Evolutionary conservation across 1,140 invertebrate genomes (phyloP), one percentile per base, ranked within the genome.

Genomic region (Ruditapes philippinarum): DNA sequence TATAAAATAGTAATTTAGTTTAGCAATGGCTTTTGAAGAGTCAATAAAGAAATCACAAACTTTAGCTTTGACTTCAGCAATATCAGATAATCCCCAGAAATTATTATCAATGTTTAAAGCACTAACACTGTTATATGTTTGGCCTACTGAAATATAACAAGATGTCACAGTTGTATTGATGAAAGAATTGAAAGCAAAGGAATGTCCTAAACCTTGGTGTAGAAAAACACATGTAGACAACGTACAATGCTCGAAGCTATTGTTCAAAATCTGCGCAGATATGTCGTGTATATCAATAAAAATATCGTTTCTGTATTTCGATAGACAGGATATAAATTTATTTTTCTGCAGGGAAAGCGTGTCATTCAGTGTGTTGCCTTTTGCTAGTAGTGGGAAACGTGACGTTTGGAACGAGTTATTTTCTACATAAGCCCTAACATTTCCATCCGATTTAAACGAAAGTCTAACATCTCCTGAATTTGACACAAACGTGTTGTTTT

Each of bases 41-140:
- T 79, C 49, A 9, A 57, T 9, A 54, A 79, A 79, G 51, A 79
- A 79, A 54, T 79, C 76, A 79, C 76, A 79, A 17, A 79, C 49
- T 79, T 79, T 79, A 0, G 76, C 42, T 79, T 79, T 79, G 33
- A 79, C 49, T 1, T 2, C n/a, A 14, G 22, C 1, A 25, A 54
- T 79, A 33, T 79, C 76, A 31, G 42, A 14, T 36, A 49, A 33
- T 36, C 51, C 76, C 76, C 76, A 79, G 49, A 31, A 79, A 57
- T 79, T 79, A 12, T 51, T 11, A 17, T 49, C 25, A 12, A 54
- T 31, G 7, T 25, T 31, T 22, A 79, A 9, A 19, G 31, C 17
- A 25, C 33, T 31, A 28, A 33, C 36, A 0, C 57, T 22, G 1
- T 33, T 33, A 36, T 57, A 79, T 31, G 25, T 19, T 54, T 79